A percentile compares a stretch with the other conserved stretches of the same genome.
phyloP scores from a whole-genome alignment of 2,888 invertebrate genomes.

The Ormyrus labotus region DNA sequence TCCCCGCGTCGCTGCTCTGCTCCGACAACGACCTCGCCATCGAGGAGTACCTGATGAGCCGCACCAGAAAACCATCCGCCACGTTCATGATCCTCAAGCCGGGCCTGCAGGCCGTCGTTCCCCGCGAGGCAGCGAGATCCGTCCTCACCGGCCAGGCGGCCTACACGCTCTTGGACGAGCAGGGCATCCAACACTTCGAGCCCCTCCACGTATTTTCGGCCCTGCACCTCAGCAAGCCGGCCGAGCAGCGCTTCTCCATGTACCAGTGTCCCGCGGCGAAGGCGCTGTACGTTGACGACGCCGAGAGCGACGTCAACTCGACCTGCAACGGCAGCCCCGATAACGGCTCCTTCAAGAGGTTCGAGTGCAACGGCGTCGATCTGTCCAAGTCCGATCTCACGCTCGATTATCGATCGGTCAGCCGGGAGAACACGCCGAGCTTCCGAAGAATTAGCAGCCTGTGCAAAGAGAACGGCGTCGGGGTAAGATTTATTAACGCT shows the following conservation, averaged over 20 bases:
- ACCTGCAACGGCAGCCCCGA: constrained; percentile 71
- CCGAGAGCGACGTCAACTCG: constrained; percentile 70
- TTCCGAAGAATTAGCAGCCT: constrained; percentile 77
- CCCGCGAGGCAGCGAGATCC: constrained; percentile 84
- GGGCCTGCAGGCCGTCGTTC: constrained; percentile 86
- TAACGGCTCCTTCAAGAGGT: constrained; percentile 64
- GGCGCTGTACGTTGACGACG: constrained; percentile 68
- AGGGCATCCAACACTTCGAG: constrained; percentile 85
- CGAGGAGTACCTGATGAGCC: constrained; percentile 84
- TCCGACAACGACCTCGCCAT: constrained; percentile 85
- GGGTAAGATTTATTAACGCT: constrained; percentile 61
- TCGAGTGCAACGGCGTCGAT: constrained; percentile 65
- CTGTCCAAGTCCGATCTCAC: constrained; percentile 66
- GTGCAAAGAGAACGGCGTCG: constrained; percentile 64
- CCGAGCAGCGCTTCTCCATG: constrained; percentile 82
- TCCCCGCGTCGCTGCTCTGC: constrained; percentile 83
- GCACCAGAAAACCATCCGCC: constrained; percentile 79
- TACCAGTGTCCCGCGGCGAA: constrained; percentile 80
- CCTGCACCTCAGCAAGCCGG: constrained; percentile 81
- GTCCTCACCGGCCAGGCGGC: constrained; percentile 86
- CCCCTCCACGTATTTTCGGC: constrained; percentile 86
- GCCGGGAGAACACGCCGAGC: constrained; percentile 79
- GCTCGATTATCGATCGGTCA: constrained; percentile 65
- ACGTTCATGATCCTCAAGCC: constrained; percentile 84
- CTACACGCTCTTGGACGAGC: constrained; percentile 87